Conservation (phyloP, 2,797 vertebrate species). For the Lophotriccus pileatus region DNA sequence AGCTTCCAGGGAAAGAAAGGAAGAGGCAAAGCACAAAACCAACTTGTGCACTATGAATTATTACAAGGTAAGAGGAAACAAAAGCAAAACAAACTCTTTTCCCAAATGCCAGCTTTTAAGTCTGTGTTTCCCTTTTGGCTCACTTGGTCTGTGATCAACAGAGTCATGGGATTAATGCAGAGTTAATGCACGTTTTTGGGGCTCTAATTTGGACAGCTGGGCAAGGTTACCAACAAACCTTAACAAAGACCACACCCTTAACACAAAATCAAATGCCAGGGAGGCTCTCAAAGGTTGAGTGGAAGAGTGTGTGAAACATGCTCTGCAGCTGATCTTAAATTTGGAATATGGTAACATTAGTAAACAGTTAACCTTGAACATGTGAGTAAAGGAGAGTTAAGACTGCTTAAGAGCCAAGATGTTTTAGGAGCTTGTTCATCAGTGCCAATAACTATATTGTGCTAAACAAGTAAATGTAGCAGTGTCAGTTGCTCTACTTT, state of each 20-base stretch:
- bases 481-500: neutral
- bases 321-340: neutral
- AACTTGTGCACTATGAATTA: neutral
- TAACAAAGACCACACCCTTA: neutral
- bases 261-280: neutral
- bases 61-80: neutral
- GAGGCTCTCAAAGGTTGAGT: neutral
- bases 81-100: neutral
- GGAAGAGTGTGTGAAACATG: neutral
- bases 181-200: neutral
- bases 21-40: neutral
- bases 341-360: neutral
- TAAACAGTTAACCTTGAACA: neutral
- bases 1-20: neutral
- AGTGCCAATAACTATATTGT: neutral
- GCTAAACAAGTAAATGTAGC: neutral
- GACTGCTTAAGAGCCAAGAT: neutral
- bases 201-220: neutral
- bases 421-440: neutral
- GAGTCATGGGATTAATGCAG: neutral
- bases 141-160: neutral
- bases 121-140: constrained; percentile 11
- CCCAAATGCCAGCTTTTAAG: neutral
- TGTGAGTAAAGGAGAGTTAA: neutral
- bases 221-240: neutral